Evolutionary conservation across 2,797 vertebrate species (phyloP), one percentile per base, ranked within the genome.

Genomic region (Poeciliopsis gracilis): DNA sequence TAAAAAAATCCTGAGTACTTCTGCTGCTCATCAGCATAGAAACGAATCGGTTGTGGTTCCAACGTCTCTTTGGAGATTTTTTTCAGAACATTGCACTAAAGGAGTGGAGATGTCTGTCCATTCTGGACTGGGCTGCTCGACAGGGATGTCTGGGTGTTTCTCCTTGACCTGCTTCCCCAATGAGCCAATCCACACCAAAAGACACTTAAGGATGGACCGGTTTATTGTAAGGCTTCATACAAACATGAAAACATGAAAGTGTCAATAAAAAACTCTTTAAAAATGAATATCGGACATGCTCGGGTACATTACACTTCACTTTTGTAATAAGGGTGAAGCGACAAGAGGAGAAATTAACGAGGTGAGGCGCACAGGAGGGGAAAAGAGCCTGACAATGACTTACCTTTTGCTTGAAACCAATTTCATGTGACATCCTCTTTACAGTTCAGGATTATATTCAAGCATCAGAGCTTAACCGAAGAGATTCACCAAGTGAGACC

Each of bases 331-430:
- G 81, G 49, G 71, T 45, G 79, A 41, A 82, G 53, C 49, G 82
- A 88, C 72, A 86, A 59, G 76, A 82, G 80, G 78, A 80, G 43
- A 83, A 75, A 80, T 51, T 73, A 79, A 70, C 57, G 85, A 81
- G 89, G 81, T 77, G 63, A 6, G 75, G 88, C 73, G 80, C 13
- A 86, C 47, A 90, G 84, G 80, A 83, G 18, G 85, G 41, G 67
- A 77, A 83, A 73, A 88, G 33, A 84, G 81, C 38, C 76, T n/a
- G 23, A 11, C 72, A 77, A 67, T 81, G 77, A 92, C 89, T 92
- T 93, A 90, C 91, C 91, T 91, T 86, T 53, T 79, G 45, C 23
- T 79, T 77, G 4, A 77, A 85, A 79, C 43, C 46, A 57, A 76
- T 84, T 79, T 82, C 47, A 77, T 76, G 79, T 84, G 74, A 75